These are phyloP conservation scores for Tenebrio molitor DNA, from an alignment of 1,140 invertebrate genomes.

Conservation along the genomic window DNA sequence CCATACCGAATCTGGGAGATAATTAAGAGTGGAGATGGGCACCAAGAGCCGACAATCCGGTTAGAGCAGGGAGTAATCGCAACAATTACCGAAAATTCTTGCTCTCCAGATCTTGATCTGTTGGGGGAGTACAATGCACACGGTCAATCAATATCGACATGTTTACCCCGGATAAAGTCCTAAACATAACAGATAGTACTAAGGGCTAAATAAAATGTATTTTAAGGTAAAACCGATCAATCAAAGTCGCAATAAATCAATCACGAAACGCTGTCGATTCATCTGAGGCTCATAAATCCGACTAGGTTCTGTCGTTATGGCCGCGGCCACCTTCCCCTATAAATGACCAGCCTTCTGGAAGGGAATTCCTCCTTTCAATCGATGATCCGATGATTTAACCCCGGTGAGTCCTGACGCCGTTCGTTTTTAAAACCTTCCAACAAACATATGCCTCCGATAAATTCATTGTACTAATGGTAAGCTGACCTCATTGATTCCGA, in stretches of 20 bases:
- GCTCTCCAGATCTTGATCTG: too few species aligned
- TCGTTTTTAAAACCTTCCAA: background rate
- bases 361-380: constrained; percentile 38
- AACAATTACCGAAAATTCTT: too few species aligned
- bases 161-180: constrained; percentile 14
- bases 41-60: background rate
- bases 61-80: too few species aligned
- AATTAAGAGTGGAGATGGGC: background rate
- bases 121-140: too few species aligned
- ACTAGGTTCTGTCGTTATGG: constrained; percentile 42
- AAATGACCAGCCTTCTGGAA: constrained; percentile 44
- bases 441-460: background rate
- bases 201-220: constrained; percentile 20
- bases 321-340: background rate
- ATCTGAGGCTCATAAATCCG: constrained; percentile 57
- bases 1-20: constrained; percentile 20
- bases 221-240: constrained; percentile 51
- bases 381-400: constrained; percentile 23
- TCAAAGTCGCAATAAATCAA: constrained; percentile 57
- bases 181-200: constrained; percentile 36
- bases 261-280: constrained; percentile 53
- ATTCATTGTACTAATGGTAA: background rate
- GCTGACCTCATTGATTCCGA: background rate
- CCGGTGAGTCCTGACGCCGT: background rate
- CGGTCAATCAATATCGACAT: constrained; percentile 21